Evolutionary conservation across 2,113 vertebrate species (phyloP).

Genomic region (Ptychochromis oligacanthus): DNA sequence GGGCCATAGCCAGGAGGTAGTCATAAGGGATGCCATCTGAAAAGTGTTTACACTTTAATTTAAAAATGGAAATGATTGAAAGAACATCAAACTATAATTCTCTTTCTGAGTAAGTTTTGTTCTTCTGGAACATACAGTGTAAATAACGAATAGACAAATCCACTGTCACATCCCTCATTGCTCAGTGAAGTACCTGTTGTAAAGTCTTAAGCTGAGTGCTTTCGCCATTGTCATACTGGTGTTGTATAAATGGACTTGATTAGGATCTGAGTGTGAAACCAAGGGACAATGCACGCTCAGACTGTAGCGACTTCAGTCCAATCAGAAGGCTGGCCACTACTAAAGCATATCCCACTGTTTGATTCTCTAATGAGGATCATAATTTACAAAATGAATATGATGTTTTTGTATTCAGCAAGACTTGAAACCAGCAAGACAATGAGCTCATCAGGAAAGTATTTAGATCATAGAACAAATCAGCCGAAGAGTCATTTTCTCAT

Average conservation of each 20-base stretch:
- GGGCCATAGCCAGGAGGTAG: neutral
- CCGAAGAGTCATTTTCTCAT: neutral
- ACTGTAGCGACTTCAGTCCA: neutral
- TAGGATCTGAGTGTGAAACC: neutral
- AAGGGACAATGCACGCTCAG: neutral
- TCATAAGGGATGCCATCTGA: neutral
- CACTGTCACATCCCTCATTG: neutral
- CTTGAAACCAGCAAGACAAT: neutral
- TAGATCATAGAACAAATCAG: neutral
- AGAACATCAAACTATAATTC: too few species aligned
- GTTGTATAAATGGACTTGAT: neutral
- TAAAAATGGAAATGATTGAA: neutral
- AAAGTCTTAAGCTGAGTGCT: neutral
- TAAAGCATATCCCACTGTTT: too few species aligned
- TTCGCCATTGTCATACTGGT: neutral
- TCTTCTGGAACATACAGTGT: neutral
- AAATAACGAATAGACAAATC: neutral
- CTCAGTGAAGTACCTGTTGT: neutral
- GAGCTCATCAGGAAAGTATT: neutral
- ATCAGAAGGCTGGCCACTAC: neutral
- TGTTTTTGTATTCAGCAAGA: neutral
- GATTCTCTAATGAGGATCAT: rapidly evolving
- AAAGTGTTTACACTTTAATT: neutral
- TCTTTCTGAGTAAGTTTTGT: too few species aligned
- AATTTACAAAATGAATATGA: neutral